Evolutionary conservation across 1,140 invertebrate genomes (phyloP), one percentile per base, ranked within the genome.

Genomic region (Drosophila burlai): DNA sequence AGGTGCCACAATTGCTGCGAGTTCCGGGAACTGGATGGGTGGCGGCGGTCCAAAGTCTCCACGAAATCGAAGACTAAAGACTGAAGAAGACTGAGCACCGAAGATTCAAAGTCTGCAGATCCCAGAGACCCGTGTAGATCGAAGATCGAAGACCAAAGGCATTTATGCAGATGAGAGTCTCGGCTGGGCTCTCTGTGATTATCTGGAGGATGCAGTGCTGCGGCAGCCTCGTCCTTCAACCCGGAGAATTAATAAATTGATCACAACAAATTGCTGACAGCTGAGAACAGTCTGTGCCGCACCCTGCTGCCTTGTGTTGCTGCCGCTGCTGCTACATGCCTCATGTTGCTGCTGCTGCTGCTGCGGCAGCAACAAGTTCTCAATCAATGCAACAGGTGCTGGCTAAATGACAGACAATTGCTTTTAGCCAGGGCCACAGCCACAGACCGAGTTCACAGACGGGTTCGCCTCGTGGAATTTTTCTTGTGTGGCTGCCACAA

Each of bases 231-330:
- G 75, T 78, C 75, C 76, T 80, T 73, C 76, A 54, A 64, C 16
- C 42, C 57, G 55, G 10, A 11, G 62, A 73, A 68, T 87, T 87
- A 89, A 89, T 89, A 89, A 90, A 89, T 89, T 90, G 81, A 89
- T 84, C 84, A 89, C 81, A 89, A 89, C 84, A 89, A 89, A 89
- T 89, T 89, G 84, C 84, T 89, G 85, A 89, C 85, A 90, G 83
- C 84, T 87, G 83, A 86, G 54, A 40, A 40, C 21, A 57, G 54
- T 11, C 38, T 83, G 84, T 67, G 80, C 76, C 80, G 83, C 84
- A 73, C 76, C 83, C 66, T 54, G 74, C 52, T 55, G 47, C 29
- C 26, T 38, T 54, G 40, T 18, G 64, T 21, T 54, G 69, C 58
- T 46, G 43, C 64, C 42, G 64, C 57, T 52, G 46, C 18, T 21